phyloP scores from a whole-genome alignment of 2,888 invertebrate species.

The Eretmocerus hayati region DNA sequence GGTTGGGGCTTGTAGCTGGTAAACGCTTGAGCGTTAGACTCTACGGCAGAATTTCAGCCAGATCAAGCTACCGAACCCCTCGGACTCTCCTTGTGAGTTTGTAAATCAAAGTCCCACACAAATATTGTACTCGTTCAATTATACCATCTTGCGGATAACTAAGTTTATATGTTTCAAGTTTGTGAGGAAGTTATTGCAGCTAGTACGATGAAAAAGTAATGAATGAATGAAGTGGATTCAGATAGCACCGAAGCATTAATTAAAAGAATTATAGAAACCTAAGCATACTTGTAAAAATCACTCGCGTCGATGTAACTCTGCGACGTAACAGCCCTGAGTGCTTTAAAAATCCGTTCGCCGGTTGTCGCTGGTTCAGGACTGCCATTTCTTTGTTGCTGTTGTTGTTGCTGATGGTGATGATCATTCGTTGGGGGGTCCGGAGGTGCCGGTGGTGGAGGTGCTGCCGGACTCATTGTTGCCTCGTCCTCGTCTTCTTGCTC shows the following conservation, averaged over 20 bases:
- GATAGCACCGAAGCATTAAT: not conserved
- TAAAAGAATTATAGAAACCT: not conserved
- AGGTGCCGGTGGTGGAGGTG: constrained; percentile 40
- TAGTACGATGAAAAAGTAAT: not conserved
- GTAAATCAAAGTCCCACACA: too few species aligned
- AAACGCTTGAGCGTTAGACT: too few species aligned
- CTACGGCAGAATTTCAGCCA: too few species aligned
- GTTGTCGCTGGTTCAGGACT: constrained; percentile 32
- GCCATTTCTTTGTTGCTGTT: constrained; percentile 1
- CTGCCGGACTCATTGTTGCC: constrained; percentile 23
- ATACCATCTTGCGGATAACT: too few species aligned
- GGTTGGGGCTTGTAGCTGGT: too few species aligned
- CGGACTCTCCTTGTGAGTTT: too few species aligned
- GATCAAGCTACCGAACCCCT: too few species aligned
- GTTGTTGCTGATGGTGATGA: too few species aligned
- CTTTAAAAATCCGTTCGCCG: constrained; percentile 43
- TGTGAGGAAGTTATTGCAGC: too few species aligned
- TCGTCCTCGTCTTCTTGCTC: not conserved
- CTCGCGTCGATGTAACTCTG: constrained; percentile 44
- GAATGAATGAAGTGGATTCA: not conserved
- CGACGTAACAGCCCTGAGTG: constrained; percentile 39
- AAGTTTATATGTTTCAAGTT: too few species aligned
- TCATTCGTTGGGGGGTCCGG: constrained; percentile 29
- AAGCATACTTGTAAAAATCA: constrained; percentile 42
- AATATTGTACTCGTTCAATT: too few species aligned